Percentiles rank a stretch among this genome's conserved stretches.
Conservation (phyloP, 2,113 vertebrate genomes). For the Gulo gulo region DNA sequence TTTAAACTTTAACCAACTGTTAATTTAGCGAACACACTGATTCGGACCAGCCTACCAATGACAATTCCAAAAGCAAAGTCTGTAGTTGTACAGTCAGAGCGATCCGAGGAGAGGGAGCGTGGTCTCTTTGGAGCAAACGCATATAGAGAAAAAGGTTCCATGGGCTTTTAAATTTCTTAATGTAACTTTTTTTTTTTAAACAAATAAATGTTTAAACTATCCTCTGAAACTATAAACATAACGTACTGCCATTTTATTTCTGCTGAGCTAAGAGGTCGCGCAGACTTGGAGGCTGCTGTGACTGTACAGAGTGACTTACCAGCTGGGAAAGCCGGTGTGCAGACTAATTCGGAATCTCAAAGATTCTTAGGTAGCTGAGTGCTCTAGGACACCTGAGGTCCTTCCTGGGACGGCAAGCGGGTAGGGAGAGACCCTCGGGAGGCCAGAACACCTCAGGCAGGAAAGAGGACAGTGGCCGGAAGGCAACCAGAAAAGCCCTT, state of each 20-base stretch:
- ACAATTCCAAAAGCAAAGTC: neutral
- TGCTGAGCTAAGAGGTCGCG: neutral
- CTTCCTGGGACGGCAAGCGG: accelerated
- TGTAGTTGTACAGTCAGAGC: neutral
- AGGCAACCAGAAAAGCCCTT: neutral
- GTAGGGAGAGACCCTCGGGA: accelerated
- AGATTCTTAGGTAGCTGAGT: neutral
- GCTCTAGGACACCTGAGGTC: neutral
- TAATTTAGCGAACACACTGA: neutral
- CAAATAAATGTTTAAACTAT: neutral
- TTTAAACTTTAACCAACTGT: neutral
- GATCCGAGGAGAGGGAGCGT: neutral
- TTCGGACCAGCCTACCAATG: neutral
- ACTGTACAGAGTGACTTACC: neutral
- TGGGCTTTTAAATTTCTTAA: neutral
- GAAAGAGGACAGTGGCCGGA: accelerated
- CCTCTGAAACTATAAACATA: neutral
- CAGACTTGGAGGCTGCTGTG: neutral
- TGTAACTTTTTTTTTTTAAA: neutral
- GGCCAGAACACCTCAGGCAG: neutral
- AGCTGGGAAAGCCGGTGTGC: neutral
- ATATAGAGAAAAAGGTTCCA: neutral
- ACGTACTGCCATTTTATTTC: neutral
- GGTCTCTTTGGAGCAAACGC: neutral
- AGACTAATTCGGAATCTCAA: neutral